Conservation (phyloP, 2,797 vertebrate species). For the Notolepis coatsorum region DNA sequence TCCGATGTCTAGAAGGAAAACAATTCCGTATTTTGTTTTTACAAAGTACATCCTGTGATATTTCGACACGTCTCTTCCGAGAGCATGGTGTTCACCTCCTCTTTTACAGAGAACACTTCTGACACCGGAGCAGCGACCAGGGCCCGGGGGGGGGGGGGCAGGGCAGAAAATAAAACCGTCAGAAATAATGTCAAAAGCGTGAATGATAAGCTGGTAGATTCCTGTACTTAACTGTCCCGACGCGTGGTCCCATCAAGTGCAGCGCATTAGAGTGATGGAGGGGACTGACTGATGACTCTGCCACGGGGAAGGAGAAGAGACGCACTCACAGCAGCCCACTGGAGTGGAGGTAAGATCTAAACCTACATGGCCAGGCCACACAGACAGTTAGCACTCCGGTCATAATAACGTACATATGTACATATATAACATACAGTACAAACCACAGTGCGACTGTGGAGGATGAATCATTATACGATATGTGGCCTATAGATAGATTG, state of each 20-base stretch:
- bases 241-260: not conserved
- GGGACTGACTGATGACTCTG: not conserved
- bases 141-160: no score
- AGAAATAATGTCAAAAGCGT: slow-evolving; percentile 9
- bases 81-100: no score
- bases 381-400: slow-evolving; percentile 16
- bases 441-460: slow-evolving; percentile 2
- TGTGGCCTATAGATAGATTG: not conserved
- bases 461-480: not conserved
- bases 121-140: not conserved
- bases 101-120: not conserved
- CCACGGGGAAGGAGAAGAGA: not conserved
- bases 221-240: not conserved
- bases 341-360: not conserved
- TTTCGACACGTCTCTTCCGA: no score
- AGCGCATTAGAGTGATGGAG: slow-evolving; percentile 12
- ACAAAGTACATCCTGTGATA: no score
- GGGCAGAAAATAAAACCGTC: not conserved
- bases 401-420: no score
- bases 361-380: not conserved
- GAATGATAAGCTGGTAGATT: not conserved
- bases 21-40: no score
- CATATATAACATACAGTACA: no score
- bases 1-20: no score
- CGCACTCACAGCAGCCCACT: not conserved